phyloP scores from a whole-genome alignment of 2,888 invertebrate genomes.

The Eucriotettix oculatus region DNA sequence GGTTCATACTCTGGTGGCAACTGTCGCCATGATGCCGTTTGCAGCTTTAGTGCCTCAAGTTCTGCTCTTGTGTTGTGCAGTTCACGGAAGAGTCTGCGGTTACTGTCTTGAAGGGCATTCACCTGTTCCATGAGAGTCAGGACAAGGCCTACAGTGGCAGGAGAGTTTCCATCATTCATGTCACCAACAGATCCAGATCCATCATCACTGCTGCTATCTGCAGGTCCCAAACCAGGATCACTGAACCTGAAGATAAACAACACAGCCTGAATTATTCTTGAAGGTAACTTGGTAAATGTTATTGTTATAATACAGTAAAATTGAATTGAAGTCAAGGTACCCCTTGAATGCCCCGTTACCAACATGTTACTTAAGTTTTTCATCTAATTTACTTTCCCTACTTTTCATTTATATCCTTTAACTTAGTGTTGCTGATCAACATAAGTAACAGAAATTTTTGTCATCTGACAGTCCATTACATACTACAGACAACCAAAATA shows the following conservation, averaged over 20 bases:
- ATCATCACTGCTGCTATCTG: neutral
- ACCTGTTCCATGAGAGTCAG: slow-evolving; percentile 57
- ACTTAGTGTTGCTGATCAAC: too few species aligned
- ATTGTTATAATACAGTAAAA: too few species aligned
- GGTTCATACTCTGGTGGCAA: slow-evolving; percentile 39
- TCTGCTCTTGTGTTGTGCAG: slow-evolving; percentile 55
- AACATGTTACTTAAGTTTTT: too few species aligned
- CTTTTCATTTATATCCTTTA: too few species aligned
- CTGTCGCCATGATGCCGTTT: slow-evolving; percentile 34
- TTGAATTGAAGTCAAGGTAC: too few species aligned
- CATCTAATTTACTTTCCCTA: too few species aligned
- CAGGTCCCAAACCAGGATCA: slow-evolving; percentile 41
- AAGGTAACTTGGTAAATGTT: too few species aligned
- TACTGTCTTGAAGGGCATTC: slow-evolving; percentile 47
- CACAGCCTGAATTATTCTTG: too few species aligned
- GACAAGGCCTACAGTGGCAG: slow-evolving; percentile 35
- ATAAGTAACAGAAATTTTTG: too few species aligned
- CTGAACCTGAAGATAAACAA: slow-evolving; percentile 31
- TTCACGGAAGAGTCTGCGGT: slow-evolving; percentile 58
- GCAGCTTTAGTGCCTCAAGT: slow-evolving; percentile 40
- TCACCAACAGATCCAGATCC: slow-evolving; percentile 29
- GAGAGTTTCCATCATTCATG: slow-evolving; percentile 26
- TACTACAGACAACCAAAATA: too few species aligned
- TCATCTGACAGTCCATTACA: too few species aligned
- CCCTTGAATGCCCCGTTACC: too few species aligned